Conservation (phyloP, 2,888 invertebrate genomes). For the Andrena praecox region DNA sequence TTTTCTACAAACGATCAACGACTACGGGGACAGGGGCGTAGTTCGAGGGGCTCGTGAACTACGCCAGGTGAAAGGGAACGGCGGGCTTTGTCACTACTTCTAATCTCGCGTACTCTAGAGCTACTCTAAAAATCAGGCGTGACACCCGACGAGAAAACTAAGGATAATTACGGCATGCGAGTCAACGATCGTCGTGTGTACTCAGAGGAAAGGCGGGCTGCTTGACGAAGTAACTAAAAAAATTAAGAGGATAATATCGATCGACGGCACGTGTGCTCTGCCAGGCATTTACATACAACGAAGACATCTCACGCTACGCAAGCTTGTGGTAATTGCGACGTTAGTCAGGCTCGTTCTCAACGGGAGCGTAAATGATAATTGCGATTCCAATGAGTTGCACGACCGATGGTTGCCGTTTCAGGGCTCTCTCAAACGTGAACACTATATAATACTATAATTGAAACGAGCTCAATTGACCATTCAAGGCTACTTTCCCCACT, state of each 20-base stretch:
- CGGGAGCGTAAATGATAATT: constrained; percentile 21
- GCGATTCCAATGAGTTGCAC: constrained; percentile 57
- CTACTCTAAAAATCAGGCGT: constrained; percentile 72
- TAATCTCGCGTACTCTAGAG: constrained; percentile 59
- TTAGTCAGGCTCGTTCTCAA: constrained; percentile 38
- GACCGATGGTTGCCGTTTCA: constrained; percentile 28
- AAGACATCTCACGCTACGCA: constrained; percentile 27
- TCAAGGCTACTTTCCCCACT: no score
- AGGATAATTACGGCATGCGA: constrained; percentile 70
- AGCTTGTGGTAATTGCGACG: constrained; percentile 44
- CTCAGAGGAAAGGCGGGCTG: constrained; percentile 69
- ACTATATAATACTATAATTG: neutral
- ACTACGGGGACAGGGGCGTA: constrained; percentile 39
- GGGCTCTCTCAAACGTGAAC: neutral
- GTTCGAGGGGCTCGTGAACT: constrained; percentile 25
- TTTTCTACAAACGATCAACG: constrained; percentile 30
- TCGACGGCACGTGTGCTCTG: constrained; percentile 40
- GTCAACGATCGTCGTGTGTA: constrained; percentile 65
- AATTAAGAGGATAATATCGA: constrained; percentile 43
- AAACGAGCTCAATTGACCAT: no score
- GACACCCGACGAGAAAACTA: constrained; percentile 67
- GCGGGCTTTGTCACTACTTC: constrained; percentile 54
- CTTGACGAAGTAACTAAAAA: constrained; percentile 40
- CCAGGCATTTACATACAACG: constrained; percentile 36
- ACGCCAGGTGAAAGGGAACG: constrained; percentile 38